Base-by-base conservation (phyloP, 2,888 invertebrate species). In the Ecliptopera silaceata region DNA sequence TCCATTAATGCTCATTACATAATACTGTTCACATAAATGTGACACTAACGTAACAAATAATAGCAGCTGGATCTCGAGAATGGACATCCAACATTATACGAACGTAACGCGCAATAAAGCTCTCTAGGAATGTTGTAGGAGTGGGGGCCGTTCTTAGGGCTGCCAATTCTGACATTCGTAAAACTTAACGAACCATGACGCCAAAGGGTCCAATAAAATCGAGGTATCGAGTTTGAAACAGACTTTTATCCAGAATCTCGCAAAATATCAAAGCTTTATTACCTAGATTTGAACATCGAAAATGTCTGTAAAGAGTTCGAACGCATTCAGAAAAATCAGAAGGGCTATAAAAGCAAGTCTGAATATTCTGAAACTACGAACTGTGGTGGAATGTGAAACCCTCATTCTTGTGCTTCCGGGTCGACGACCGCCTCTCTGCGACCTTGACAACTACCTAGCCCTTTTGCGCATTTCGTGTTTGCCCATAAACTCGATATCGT, bases 351-450 rank as follows among this genome's bases (percentile, higher is more conserved):
- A 32, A 29, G 26, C 46, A 41, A 41, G 42, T 38, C 47, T 56
- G 42, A 46, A 56, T 43, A 49, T 49, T 56, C 58, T 45, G 47
- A 47, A 17, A 38, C 45, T 39, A 38, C 26, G 17, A 45, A 46
- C 42, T 31, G 42, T 48, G 55, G 48, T 53, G 52, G 49, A 56
- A 45, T 44, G 41, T 59, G 55, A 34, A 56, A 59, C 61, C 57
- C 61, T 65, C 51, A 56, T 48, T 51, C 31, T 52, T 51, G 64
- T 67, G 73, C 69, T 83, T 84, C 79, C 82, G 82, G 86, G 84
- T 86, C 80, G 72, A 69, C 69, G 82, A 80, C 80, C 84, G 75
- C 64, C 56, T 61, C 64, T 60, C 58, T 53, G 56, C 74, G 77
- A 76, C 80, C 81, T 82, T 83, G 81, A 65, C 65, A 67, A 60